A percentile compares a stretch with the other conserved stretches of the same genome.
Evolutionary conservation across 2,113 vertebrate genomes (phyloP).

Genomic region (Crypturellus undulatus): DNA sequence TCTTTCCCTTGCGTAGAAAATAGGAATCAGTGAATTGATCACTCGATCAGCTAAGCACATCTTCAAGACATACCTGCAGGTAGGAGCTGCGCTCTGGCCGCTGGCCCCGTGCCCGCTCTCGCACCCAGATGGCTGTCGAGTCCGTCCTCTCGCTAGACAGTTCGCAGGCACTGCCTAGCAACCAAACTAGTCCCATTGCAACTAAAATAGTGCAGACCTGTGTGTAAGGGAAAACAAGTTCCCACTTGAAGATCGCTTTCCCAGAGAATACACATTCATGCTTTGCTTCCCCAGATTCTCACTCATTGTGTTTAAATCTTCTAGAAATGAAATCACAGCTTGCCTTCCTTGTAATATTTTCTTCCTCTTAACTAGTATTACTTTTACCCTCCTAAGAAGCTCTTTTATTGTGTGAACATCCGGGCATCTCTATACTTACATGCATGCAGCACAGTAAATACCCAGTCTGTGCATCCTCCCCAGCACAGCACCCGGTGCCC

Average conservation of each 20-base stretch:
- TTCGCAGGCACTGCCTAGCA: constrained; percentile 46
- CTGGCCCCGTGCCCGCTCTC: not conserved
- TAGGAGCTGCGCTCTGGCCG: constrained; percentile 56
- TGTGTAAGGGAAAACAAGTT: not conserved
- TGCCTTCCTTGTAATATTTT: not conserved
- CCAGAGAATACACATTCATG: not conserved
- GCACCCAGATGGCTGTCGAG: not conserved
- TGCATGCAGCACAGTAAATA: not conserved
- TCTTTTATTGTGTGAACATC: not conserved
- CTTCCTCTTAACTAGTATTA: not conserved
- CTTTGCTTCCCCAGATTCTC: not conserved
- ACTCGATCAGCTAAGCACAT: constrained; percentile 97
- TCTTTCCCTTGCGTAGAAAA: constrained; percentile 84
- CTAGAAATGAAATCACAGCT: constrained; percentile 32
- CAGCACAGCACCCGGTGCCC: not conserved
- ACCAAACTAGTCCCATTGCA: constrained; percentile 45
- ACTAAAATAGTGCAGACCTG: not conserved
- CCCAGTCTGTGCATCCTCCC: not conserved
- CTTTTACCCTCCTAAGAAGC: not conserved
- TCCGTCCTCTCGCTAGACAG: constrained; percentile 20
- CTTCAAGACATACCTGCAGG: constrained; percentile 99
- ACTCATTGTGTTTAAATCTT: not conserved
- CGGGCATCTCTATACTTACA: not conserved
- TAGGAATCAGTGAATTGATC: constrained; percentile 93
- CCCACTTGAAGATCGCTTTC: constrained; percentile 4